Base-by-base conservation (phyloP, 2,888 invertebrate genomes). In the Parnassius glacialis region DNA sequence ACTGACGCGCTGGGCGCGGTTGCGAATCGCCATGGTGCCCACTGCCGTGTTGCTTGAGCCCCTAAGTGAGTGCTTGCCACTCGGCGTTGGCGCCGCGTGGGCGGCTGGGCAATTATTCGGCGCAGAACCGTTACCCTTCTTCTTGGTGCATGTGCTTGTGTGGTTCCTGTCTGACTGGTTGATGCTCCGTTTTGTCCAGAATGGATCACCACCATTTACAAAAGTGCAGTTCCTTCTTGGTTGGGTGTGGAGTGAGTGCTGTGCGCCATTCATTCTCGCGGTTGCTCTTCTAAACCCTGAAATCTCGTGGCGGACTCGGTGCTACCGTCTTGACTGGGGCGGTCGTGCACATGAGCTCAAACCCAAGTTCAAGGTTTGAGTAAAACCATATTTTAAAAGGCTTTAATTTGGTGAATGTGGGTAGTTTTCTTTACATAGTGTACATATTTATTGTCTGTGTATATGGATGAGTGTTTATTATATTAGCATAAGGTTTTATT, bases 121-220 rank as follows among this genome's bases (percentile, higher is more conserved):
- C 69, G 96, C 97, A 93, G 97, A 98, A 84, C 96, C 97, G 1
- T 92, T 98, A 68, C 96, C 97, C 58, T 97, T 99, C 91, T 97
- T 97, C 87, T 92, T 98, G 73, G 95, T 98, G 75, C 99, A 99
- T 86, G 94, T 97, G 74, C 93, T 98, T 60, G 92, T 96, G 79
- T 99, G 99, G 99, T 97, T 99, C 85, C 94, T 98, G 71, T 95
- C 97, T 70, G 99, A 99, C 91, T 99, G 98, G 96, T 92, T 97
- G 75, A 93, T 99, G 74, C 92, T 99, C 74, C 95, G 95, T 68
- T 93, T 96, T 69, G 96, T 98, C 73, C 98, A 97, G 94, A 97
- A 98, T 84, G 97, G 97, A 52, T 95, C 97, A 52, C 92, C 99
- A 70, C 97, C 98, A 13, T 98, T 99, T 90, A 97, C 96, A 74